Percentiles rank a stretch among this genome's conserved stretches.
Evolutionary conservation across 1,140 invertebrate species (phyloP).

Genomic region (Gyrodactylus bullatarudis): DNA sequence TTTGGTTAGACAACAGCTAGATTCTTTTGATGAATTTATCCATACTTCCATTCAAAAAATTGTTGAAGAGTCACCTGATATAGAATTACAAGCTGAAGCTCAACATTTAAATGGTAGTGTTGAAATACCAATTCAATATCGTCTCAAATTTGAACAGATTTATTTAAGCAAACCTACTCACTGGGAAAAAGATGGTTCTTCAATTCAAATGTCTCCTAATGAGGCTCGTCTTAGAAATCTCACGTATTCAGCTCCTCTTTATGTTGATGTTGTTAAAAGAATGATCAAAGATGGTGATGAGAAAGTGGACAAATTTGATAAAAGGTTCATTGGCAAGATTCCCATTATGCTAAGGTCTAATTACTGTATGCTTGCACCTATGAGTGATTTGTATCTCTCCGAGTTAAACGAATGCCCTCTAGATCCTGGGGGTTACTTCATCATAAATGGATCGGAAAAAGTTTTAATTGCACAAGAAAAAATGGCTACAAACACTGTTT

Average conservation of each 20-base stretch:
- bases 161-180: constrained; percentile 92
- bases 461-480: constrained; percentile 87
- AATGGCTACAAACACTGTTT: constrained; percentile 86
- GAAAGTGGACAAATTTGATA: constrained; percentile 64
- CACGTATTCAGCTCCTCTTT: constrained; percentile 60
- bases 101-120: constrained; percentile 44
- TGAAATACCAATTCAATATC: background rate
- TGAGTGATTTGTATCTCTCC: constrained; percentile 82
- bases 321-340: constrained; percentile 94
- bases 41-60: constrained; percentile 96
- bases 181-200: constrained; percentile 96
- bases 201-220: constrained; percentile 94
- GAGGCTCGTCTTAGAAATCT: constrained; percentile 40
- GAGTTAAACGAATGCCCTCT: constrained; percentile 92
- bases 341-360: constrained; percentile 91
- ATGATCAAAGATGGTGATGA: constrained; percentile 49
- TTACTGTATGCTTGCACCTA: constrained; percentile 59
- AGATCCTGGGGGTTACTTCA: constrained; percentile 38
- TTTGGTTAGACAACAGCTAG: constrained; percentile 78
- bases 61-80: constrained; percentile 81
- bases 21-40: constrained; percentile 97
- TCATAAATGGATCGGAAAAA: constrained; percentile 24
- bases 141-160: constrained; percentile 72
- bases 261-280: constrained; percentile 90
- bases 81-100: constrained; percentile 80